These are phyloP conservation scores for Spondyliosoma cantharus DNA, from an alignment of 2,797 vertebrate species.

Conservation along the genomic window DNA sequence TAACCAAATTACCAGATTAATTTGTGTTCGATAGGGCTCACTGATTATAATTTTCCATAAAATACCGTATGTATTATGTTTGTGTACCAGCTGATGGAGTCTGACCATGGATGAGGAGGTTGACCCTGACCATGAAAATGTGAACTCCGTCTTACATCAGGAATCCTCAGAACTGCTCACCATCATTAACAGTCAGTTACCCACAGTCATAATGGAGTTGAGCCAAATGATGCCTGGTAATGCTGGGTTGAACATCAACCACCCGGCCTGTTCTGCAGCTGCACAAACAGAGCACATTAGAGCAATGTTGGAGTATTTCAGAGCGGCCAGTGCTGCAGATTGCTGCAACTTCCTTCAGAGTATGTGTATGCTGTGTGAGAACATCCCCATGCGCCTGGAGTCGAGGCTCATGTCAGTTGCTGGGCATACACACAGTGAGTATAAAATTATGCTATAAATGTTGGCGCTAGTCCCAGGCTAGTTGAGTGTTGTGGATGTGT, in stretches of 20 bases:
- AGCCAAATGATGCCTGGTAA: conserved; percentile 67
- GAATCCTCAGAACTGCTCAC: conserved; percentile 78
- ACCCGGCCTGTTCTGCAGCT: not conserved
- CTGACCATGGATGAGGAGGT: conserved; percentile 75
- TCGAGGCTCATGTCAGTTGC: conserved; percentile 83
- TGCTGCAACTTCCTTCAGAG: conserved; percentile 83
- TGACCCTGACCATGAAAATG: conserved; percentile 48
- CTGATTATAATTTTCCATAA: too few relatives aligned
- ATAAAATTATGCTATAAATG: not conserved
- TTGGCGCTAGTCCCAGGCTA: not conserved
- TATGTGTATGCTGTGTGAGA: conserved; percentile 82
- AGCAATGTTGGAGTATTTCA: conserved; percentile 79
- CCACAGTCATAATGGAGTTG: conserved; percentile 67
- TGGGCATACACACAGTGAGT: conserved; percentile 70
- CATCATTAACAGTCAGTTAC: conserved; percentile 70
- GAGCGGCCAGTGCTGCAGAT: conserved; percentile 27
- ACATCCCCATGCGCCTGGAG: conserved; percentile 88
- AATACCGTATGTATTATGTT: conserved; percentile 3
- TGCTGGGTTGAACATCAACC: conserved; percentile 1
- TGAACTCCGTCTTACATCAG: conserved; percentile 61
- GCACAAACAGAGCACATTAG: conserved; percentile 17
- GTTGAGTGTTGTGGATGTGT: not conserved
- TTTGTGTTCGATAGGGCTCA: too few relatives aligned
- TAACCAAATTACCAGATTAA: too few relatives aligned
- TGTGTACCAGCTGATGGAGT: conserved; percentile 70